A percentile compares a stretch with the other conserved stretches of the same genome.
phyloP scores from a whole-genome alignment of 1,140 invertebrate species.

The Hyposmocoma kahamanoa region DNA sequence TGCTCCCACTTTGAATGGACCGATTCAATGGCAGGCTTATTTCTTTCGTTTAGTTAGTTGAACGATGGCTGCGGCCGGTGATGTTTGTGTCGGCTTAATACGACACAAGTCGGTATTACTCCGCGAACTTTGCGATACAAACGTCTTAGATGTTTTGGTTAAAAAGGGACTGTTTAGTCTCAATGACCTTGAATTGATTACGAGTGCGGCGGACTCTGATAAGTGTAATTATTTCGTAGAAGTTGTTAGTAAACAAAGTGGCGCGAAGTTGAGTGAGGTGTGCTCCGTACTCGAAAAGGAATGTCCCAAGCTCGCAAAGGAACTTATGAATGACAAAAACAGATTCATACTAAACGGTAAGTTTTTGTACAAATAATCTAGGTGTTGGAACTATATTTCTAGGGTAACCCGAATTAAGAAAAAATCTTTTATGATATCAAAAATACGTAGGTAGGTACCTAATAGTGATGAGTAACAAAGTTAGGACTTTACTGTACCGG shows the following conservation, averaged over 20 bases:
- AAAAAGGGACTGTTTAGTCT: conserved; percentile 65
- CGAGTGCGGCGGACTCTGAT: conserved; percentile 57
- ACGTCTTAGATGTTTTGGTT: conserved; percentile 64
- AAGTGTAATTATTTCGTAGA: conserved; percentile 71
- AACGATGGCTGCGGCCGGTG: conserved; percentile 59
- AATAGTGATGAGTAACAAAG: no score
- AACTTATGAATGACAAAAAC: conserved; percentile 62
- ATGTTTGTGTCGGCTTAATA: conserved; percentile 61
- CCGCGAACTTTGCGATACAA: conserved; percentile 65
- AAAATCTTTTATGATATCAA: no score
- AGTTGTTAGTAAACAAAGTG: conserved; percentile 70
- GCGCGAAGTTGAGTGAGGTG: conserved; percentile 61
- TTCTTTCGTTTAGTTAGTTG: conserved; percentile 32
- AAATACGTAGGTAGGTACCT: conserved; percentile 2
- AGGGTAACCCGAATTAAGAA: no score
- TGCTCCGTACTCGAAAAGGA: conserved; percentile 63
- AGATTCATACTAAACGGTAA: conserved; percentile 61
- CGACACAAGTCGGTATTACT: conserved; percentile 61
- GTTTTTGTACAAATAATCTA: no score
- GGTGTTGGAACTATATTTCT: no score
- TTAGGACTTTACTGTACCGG: no score
- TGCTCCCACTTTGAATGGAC: conserved; percentile 55
- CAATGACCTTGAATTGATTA: conserved; percentile 63
- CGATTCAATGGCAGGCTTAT: conserved; percentile 33
- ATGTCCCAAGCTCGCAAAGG: conserved; percentile 65